Base-by-base conservation (phyloP, 2,888 invertebrate species). In the Macaria notata region DNA sequence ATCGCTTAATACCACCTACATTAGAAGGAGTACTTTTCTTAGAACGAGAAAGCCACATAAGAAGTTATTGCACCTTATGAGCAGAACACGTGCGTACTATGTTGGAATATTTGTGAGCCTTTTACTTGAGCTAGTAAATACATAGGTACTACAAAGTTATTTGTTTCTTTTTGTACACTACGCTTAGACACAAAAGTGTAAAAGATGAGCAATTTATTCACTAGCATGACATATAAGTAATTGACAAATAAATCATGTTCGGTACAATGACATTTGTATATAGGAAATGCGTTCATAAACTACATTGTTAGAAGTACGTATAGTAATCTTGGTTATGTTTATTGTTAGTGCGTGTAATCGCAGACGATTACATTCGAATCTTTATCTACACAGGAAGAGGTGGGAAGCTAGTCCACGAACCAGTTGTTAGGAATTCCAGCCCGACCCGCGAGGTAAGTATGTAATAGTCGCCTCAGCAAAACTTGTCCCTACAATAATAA, bases 331-430 rank as follows among this genome's bases (percentile, higher is more conserved):
- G 33, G 33, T 6, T 36, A 3, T 39, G 49, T 19, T 47, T 51
- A 9, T 51, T 44, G 31, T 46, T 43, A 29, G 6, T 19, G 19
- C 9, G 33, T 46, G 31, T 43, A 39, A 52, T 55, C 50, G 46
- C 43, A 45, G 31, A 52, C 19, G 52, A 50, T 54, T 50, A 54
- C 44, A 53, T 57, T 53, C 52, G 43, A 54, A 58, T 50, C 49
- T 62, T 70, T 71, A 76, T 78, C 75, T 73, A 63, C 61, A 71
- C 73, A 75, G 78, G 75, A 79, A 76, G 70, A 63, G 55, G 75
- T 77, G 68, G 73, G 75, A 66, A 63, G 73, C 58, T 54, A 52
- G 67, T 65, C 67, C 69, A 62, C 59, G 49, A 49, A 64, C 61
- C 62, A 67, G 65, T 61, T 64, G 66, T 69, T 68, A 68, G 58